Base-by-base conservation (phyloP, 2,113 vertebrate genomes). In the Boleophthalmus pectinirostris region DNA sequence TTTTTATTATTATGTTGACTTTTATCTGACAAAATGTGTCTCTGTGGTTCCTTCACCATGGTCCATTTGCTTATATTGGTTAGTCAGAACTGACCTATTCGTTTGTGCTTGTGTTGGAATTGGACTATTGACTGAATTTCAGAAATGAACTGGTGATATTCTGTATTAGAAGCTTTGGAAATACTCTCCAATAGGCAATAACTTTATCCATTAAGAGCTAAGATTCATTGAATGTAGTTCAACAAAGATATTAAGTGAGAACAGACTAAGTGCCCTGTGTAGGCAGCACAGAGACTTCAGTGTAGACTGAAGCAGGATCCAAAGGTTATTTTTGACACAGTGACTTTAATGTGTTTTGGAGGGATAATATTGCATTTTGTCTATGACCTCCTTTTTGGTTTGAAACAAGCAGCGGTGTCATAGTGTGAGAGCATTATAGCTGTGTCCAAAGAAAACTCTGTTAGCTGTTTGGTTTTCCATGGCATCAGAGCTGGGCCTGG, bases 401-500 rank as follows among this genome's bases (percentile, higher is more conserved):
- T 38, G 18, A 64, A n/a, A 64, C 33, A 64, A 38, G 61, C 61
- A n/a, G 61, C 38, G 56, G 65, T 77, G 77, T 56, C 73, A 3
- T 78, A 46, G 85, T 79, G 71, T 73, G 68, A 73, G n/a, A 53
- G 23, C 16, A 38, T 25, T 64, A 3, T 14, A 61, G 65, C 53
- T 56, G 9, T 75, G 56, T 77, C 76, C 46, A 79, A 81, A 82
- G 83, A 83, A 85, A 89, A 82, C 51, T n/a, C 63, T 21, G 24
- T n/a, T 33, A n/a, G 38, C 79, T 72, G 66, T 77, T 85, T 84
- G 57, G 73, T 51, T 87, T 89, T 90, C 86, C 87, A 81, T 81
- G 77, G 57, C 80, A 86, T 82, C 81, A 68, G 74, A 63, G 53
- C 64, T 69, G 58, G 58, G 57, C 20, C 23, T 69, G 21, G 61